These are phyloP conservation scores for Bothrops jararaca DNA, from an alignment of 2,113 vertebrate species.

Conservation along the genomic window DNA sequence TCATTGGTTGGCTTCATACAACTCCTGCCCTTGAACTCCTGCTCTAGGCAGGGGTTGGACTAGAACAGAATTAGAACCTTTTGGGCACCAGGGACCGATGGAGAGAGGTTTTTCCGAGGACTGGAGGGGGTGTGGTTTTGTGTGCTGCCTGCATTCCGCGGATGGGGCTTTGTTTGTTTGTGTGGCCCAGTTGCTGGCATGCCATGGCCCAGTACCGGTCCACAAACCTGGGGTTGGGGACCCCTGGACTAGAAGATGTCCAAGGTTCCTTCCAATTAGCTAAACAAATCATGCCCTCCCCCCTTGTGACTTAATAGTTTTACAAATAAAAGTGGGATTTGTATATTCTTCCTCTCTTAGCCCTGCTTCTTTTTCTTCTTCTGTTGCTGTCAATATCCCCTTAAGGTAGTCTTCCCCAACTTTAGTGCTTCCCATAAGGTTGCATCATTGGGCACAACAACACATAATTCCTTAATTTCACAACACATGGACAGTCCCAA, in stretches of 20 bases:
- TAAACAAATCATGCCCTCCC: not conserved
- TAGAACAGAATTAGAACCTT: not conserved
- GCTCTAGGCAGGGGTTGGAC: not conserved
- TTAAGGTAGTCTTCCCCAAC: not conserved
- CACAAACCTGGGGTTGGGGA: too few relatives aligned
- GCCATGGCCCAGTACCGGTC: too few relatives aligned
- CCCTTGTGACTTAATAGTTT: not conserved
- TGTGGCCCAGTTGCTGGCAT: too few relatives aligned
- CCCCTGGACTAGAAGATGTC: not conserved
- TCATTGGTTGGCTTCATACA: not conserved
- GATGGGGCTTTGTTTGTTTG: too few relatives aligned
- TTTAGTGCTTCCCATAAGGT: not conserved
- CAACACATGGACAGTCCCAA: not conserved
- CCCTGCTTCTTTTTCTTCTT: not conserved
- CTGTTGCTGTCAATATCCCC: not conserved
- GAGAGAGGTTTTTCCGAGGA: too few relatives aligned
- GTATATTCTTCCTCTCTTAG: not conserved
- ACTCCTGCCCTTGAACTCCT: not conserved
- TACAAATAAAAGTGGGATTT: not conserved
- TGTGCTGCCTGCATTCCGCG: too few relatives aligned
- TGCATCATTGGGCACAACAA: not conserved
- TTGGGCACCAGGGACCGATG: too few relatives aligned
- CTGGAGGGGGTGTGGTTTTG: too few relatives aligned
- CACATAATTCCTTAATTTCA: not conserved
- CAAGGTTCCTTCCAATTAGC: not conserved